Percentiles rank a stretch among this genome's conserved stretches.
These are phyloP conservation scores for Iphiclides podalirius DNA, from an alignment of 2,888 invertebrate genomes.

Conservation along the genomic window DNA sequence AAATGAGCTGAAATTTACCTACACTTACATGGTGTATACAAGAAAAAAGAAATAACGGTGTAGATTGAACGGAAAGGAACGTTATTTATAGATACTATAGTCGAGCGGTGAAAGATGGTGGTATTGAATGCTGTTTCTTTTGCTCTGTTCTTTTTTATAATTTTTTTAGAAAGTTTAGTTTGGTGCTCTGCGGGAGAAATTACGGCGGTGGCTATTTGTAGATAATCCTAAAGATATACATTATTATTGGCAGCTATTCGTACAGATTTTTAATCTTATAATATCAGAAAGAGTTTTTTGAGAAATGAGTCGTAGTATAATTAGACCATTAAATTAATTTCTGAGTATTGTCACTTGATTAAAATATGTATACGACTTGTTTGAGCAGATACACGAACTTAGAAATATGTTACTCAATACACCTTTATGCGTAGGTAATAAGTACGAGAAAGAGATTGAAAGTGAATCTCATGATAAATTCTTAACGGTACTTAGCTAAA, in stretches of 20 bases:
- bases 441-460: conserved; percentile 52
- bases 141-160: conserved; percentile 64
- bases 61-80: conserved; percentile 41
- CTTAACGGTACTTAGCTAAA: conserved; percentile 63
- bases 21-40: too few relatives aligned
- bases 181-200: conserved; percentile 73
- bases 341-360: conserved; percentile 18
- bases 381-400: conserved; percentile 3
- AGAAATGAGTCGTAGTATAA: conserved; percentile 3
- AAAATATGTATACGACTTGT: not conserved
- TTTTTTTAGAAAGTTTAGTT: conserved; percentile 77
- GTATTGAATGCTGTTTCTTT: conserved; percentile 71
- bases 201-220: conserved; percentile 59
- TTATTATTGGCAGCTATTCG: conserved; percentile 62
- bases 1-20: too few relatives aligned
- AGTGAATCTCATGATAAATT: conserved; percentile 48
- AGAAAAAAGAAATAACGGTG: conserved; percentile 43
- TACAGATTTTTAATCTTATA: conserved; percentile 43
- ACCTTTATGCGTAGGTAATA: conserved; percentile 33
- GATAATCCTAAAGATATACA: conserved; percentile 63
- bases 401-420: conserved; percentile 12
- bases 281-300: conserved; percentile 8
- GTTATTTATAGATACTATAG: conserved; percentile 56
- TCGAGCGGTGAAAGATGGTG: conserved; percentile 74
- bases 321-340: not conserved